phyloP scores from a whole-genome alignment of 2,888 invertebrate genomes.

The Aromia moschata region DNA sequence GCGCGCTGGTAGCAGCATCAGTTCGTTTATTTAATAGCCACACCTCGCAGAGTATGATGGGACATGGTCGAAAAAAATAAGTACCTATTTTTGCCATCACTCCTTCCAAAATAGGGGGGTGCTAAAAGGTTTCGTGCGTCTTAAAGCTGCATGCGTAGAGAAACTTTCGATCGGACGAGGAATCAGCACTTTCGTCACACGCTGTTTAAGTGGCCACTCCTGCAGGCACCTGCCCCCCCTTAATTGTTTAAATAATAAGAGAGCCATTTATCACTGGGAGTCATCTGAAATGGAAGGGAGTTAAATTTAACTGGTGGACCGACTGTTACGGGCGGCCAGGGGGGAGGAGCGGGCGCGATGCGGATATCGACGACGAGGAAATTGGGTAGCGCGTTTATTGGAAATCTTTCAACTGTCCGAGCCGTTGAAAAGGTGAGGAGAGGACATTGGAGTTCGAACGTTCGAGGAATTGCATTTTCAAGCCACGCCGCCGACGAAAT shows the following conservation, averaged over 20 bases:
- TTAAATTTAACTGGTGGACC: constrained; percentile 56
- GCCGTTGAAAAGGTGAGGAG: constrained; percentile 55
- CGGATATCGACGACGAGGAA: constrained; percentile 60
- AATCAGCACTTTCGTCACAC: background rate
- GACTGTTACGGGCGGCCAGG: constrained; percentile 31
- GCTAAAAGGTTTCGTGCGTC: too few species aligned
- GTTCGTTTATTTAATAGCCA: too few species aligned
- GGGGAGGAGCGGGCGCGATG: too few species aligned
- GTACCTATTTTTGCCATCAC: too few species aligned
- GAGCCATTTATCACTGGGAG: constrained; percentile 57
- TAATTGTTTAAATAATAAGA: constrained; percentile 37
- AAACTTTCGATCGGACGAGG: too few species aligned
- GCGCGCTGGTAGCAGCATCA: too few species aligned
- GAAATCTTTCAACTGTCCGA: constrained; percentile 64
- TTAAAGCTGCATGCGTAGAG: too few species aligned
- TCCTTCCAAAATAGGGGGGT: too few species aligned
- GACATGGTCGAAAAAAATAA: too few species aligned
- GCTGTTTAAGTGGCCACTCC: background rate
- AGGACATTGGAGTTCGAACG: constrained; percentile 48
- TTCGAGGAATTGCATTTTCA: constrained; percentile 58
- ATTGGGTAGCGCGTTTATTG: constrained; percentile 63
- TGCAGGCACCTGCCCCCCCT: constrained; percentile 15
- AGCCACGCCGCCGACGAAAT: constrained; percentile 37
- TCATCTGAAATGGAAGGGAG: constrained; percentile 59
- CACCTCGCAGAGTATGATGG: too few species aligned